A percentile compares a stretch with the other conserved stretches of the same genome.
These are phyloP conservation scores for Falco cherrug DNA, from an alignment of 2,797 vertebrate species.

Conservation along the genomic window DNA sequence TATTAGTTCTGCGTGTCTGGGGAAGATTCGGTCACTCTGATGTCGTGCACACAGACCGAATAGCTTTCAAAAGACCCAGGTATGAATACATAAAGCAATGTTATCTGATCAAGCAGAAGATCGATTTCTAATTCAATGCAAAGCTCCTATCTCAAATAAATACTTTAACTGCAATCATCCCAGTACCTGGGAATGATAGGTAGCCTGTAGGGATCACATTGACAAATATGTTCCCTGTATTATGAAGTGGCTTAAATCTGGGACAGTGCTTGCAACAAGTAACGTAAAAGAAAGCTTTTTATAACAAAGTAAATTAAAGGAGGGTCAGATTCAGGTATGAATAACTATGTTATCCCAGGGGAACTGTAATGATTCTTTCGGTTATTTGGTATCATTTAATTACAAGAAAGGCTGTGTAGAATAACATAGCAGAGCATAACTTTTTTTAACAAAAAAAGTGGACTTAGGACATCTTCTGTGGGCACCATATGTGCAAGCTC, in stretches of 20 bases:
- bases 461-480: not conserved
- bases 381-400: not conserved
- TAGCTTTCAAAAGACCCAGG: not conserved
- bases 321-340: not conserved
- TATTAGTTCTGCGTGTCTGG: not conserved
- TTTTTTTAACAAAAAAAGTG: not conserved
- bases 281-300: not conserved
- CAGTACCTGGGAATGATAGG: not conserved
- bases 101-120: not conserved
- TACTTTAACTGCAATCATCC: not conserved
- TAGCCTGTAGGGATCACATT: not conserved
- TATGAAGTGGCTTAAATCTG: not conserved
- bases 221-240: not conserved
- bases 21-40: not conserved
- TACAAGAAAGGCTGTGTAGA: not conserved
- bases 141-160: slow-evolving; percentile 6
- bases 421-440: not conserved
- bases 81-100: not conserved
- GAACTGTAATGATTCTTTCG: not conserved
- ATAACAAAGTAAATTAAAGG: not conserved
- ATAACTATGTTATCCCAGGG: not conserved
- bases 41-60: not conserved
- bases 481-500: not conserved
- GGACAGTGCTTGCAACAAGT: not conserved
- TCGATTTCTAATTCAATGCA: not conserved